Evolutionary conservation across 2,888 invertebrate species (phyloP).

Genomic region (Andrena trimmerana): DNA sequence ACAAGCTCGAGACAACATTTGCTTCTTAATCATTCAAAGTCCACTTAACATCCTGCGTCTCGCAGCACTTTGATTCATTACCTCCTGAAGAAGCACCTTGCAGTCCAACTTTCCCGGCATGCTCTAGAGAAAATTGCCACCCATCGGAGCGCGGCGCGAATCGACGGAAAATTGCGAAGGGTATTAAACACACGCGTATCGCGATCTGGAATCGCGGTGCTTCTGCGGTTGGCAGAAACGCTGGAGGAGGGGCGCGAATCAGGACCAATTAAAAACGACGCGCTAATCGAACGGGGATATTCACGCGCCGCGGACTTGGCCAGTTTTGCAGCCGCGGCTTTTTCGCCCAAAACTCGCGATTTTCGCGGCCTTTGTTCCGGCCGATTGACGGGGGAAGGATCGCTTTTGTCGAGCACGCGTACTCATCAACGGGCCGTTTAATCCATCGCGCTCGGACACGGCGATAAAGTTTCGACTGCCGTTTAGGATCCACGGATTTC

Average conservation of each 20-base stretch:
- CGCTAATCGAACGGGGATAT: constrained; percentile 64
- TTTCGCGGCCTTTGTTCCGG: constrained; percentile 9
- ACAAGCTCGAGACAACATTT: too few relatives aligned
- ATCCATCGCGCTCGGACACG: constrained; percentile 18
- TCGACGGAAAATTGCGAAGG: background rate
- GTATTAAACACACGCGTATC: constrained; percentile 9
- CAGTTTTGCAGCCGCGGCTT: background rate
- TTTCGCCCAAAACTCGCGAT: background rate
- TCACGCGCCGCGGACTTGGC: constrained; percentile 46
- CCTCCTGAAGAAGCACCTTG: background rate
- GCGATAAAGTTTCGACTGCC: constrained; percentile 29
- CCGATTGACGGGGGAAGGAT: constrained; percentile 1
- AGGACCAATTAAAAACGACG: constrained; percentile 50
- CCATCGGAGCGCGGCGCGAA: background rate
- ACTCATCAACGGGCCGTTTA: constrained; percentile 35
- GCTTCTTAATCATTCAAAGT: too few relatives aligned
- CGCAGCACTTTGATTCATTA: background rate
- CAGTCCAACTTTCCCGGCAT: background rate
- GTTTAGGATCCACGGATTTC: constrained; percentile 30
- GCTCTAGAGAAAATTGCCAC: background rate
- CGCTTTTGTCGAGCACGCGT: constrained; percentile 15
- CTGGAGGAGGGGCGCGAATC: constrained; percentile 40
- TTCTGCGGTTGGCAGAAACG: constrained; percentile 11
- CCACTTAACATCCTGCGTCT: background rate
- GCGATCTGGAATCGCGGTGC: constrained; percentile 16